Conservation (phyloP, 2,113 vertebrate species). For the Tricholaema leucomelas region DNA sequence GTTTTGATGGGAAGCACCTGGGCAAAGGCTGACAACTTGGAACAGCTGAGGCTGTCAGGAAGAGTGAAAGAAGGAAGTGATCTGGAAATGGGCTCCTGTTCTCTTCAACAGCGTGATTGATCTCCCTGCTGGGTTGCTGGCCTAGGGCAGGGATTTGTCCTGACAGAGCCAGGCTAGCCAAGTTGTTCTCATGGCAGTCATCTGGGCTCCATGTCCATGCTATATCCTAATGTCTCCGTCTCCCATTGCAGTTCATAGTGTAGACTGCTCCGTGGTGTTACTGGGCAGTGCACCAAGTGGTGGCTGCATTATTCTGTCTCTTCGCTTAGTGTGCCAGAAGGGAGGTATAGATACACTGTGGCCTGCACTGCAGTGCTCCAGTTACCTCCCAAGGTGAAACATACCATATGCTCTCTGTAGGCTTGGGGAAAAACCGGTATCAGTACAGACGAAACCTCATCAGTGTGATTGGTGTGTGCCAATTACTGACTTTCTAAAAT, state of each 20-base stretch:
- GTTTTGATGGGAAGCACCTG: neutral
- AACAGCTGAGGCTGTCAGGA: slow-evolving; percentile 21
- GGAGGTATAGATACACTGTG: neutral
- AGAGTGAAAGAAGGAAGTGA: neutral
- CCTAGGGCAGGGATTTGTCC: slow-evolving; percentile 24
- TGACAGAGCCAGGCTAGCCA: neutral
- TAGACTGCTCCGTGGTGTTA: neutral
- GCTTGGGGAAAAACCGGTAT: neutral
- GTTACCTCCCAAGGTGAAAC: neutral
- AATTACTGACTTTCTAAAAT: neutral
- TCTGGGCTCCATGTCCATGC: neutral
- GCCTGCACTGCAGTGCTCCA: neutral
- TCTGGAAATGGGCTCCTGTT: neutral
- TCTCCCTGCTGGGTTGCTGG: slow-evolving; percentile 6
- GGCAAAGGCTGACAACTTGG: neutral
- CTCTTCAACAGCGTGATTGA: neutral
- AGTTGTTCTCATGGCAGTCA: slow-evolving; percentile 19
- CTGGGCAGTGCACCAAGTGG: neutral
- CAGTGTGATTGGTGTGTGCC: neutral
- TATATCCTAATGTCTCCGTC: neutral
- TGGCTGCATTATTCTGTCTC: neutral
- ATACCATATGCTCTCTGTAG: neutral
- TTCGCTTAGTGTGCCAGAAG: neutral
- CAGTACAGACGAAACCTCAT: neutral
- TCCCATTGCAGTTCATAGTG: neutral